Evolutionary conservation across 2,888 invertebrate species (phyloP).

Genomic region (Gnatocerus cornutus): DNA sequence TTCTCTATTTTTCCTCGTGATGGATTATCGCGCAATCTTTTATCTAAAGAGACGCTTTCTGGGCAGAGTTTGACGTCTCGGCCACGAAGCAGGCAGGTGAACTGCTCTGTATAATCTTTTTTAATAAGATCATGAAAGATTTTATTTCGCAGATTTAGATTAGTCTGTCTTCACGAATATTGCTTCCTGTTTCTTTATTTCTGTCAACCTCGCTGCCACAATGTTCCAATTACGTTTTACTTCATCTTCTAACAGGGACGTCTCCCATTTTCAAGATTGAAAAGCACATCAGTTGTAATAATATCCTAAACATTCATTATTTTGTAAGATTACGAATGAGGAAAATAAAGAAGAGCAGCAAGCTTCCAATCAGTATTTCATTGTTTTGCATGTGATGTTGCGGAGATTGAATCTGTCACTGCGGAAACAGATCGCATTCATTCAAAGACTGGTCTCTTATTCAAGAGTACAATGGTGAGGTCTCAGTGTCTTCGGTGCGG

Average conservation of each 20-base stretch:
- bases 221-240: neutral
- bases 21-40: slow-evolving; percentile 22
- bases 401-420: slow-evolving; percentile 63
- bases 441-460: slow-evolving; percentile 52
- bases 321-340: slow-evolving; percentile 28
- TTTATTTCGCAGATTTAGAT: no score
- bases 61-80: neutral
- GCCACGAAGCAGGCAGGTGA: neutral
- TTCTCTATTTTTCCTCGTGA: slow-evolving; percentile 18
- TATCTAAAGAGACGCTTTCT: slow-evolving; percentile 6
- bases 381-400: slow-evolving; percentile 63
- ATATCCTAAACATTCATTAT: slow-evolving; percentile 35
- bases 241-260: neutral
- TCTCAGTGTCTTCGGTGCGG: slow-evolving; percentile 43
- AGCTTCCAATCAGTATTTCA: slow-evolving; percentile 61
- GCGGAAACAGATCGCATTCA: slow-evolving; percentile 62
- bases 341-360: slow-evolving; percentile 32
- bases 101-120: no score
- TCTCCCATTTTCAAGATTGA: neutral
- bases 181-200: no score
- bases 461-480: slow-evolving; percentile 43
- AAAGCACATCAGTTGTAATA: slow-evolving; percentile 10
- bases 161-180: no score
- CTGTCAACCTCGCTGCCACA: no score
- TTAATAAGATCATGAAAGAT: no score